Percentiles rank a stretch among this genome's conserved stretches.
Conservation (phyloP, 2,888 invertebrate species). For the Agrochola lota region DNA sequence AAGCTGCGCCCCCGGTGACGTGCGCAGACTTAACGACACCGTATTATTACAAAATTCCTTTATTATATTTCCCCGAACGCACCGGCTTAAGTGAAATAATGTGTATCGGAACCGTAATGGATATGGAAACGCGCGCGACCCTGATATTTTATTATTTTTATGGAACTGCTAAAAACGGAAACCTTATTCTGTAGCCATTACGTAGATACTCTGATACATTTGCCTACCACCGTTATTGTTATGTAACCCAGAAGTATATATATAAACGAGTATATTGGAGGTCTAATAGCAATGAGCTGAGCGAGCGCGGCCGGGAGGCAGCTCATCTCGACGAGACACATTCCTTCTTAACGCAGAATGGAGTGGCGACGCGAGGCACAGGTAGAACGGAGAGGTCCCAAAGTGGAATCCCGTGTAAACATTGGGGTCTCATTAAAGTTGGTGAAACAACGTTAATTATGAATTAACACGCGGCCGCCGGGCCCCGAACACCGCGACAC, state of each 20-base stretch:
- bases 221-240: slow-evolving; percentile 22
- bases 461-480: slow-evolving; percentile 70
- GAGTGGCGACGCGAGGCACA: slow-evolving; percentile 38
- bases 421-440: slow-evolving; percentile 78
- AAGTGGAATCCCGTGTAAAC: slow-evolving; percentile 78
- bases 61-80: slow-evolving; percentile 70
- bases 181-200: slow-evolving; percentile 48
- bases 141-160: slow-evolving; percentile 67
- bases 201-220: slow-evolving; percentile 37
- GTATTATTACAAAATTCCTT: slow-evolving; percentile 68
- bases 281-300: neutral
- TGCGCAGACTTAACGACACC: slow-evolving; percentile 69
- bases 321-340: neutral
- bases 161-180: slow-evolving; percentile 57
- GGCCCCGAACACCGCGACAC: slow-evolving; percentile 46
- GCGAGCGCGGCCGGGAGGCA: neutral
- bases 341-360: slow-evolving; percentile 40
- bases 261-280: neutral
- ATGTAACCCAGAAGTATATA: slow-evolving; percentile 1
- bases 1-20: slow-evolving; percentile 69
- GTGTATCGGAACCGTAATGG: slow-evolving; percentile 69
- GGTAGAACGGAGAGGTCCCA: slow-evolving; percentile 40
- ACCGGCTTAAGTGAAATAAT: slow-evolving; percentile 70
- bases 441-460: slow-evolving; percentile 80
- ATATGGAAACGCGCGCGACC: slow-evolving; percentile 65